Percentiles rank a stretch among this genome's conserved stretches.
Evolutionary conservation across 2,797 vertebrate genomes (phyloP).

Genomic region (Macropus fuliginosus): DNA sequence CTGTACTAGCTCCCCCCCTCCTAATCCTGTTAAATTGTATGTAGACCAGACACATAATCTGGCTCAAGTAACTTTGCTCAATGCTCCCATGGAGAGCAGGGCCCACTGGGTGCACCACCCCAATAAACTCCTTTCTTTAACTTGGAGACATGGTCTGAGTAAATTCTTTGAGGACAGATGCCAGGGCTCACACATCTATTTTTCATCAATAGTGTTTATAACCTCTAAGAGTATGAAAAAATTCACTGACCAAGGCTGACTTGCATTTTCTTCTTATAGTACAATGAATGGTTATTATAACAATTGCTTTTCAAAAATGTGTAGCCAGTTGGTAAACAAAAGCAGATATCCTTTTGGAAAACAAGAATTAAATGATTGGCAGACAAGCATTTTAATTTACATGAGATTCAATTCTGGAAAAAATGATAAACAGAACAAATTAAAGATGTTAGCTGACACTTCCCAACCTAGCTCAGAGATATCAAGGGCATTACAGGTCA

Average conservation of each 20-base stretch:
- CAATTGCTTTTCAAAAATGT: not conserved
- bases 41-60: too few species aligned
- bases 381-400: not conserved
- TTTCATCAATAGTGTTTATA: too few species aligned
- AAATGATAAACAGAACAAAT: conserved; percentile 49
- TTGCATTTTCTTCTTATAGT: conserved; percentile 40
- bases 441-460: not conserved
- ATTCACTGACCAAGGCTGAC: conserved; percentile 29
- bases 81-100: too few species aligned
- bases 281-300: not conserved
- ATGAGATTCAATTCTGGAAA: conserved; percentile 29
- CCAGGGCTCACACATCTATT: too few species aligned
- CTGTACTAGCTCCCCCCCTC: too few species aligned
- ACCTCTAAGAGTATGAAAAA: conserved; percentile 21
- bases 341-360: conserved; percentile 19
- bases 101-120: too few species aligned
- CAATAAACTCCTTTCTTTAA: too few species aligned
- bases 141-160: too few species aligned
- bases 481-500: not conserved
- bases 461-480: not conserved
- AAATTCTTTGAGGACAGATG: too few species aligned
- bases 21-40: too few species aligned
- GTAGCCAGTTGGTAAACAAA: not conserved
- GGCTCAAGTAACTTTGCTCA: too few species aligned
- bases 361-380: conserved; percentile 17